Conservation (phyloP, 2,797 vertebrate species). For the Morelia viridis region DNA sequence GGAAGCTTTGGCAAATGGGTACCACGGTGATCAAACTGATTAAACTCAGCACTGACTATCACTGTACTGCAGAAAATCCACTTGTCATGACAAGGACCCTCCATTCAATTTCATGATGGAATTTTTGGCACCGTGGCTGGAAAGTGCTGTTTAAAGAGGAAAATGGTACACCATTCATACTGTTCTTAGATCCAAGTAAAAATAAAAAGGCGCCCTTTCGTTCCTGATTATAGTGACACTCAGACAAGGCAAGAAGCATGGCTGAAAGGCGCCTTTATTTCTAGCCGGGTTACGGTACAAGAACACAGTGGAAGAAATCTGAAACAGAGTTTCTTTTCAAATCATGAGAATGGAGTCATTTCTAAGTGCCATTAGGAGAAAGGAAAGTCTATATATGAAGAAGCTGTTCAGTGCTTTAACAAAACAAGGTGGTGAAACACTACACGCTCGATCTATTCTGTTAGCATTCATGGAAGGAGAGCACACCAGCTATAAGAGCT, state of each 20-base stretch:
- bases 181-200: background rate
- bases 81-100: background rate
- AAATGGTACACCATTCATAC: background rate
- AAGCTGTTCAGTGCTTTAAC: slow-evolving; percentile 12
- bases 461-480: background rate
- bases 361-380: slow-evolving; percentile 17
- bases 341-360: slow-evolving; percentile 35
- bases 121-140: background rate
- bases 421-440: background rate
- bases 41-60: background rate
- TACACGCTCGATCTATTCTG: slow-evolving; percentile 13
- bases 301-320: slow-evolving; percentile 34
- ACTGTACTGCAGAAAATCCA: background rate
- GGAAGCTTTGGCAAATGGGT: background rate
- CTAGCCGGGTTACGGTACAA: slow-evolving; percentile 6
- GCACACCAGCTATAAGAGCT: background rate
- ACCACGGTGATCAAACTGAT: background rate
- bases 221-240: slow-evolving; percentile 4
- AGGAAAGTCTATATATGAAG: slow-evolving; percentile 9
- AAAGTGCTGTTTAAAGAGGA: background rate
- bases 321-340: slow-evolving; percentile 38
- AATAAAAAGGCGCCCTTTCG: background rate
- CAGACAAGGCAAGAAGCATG: background rate
- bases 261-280: slow-evolving; percentile 12
- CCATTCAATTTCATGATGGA: background rate